A percentile compares a stretch with the other conserved stretches of the same genome.
phyloP scores from a whole-genome alignment of 2,113 vertebrate genomes.

The Sinocyclocheilus anophthalmus region DNA sequence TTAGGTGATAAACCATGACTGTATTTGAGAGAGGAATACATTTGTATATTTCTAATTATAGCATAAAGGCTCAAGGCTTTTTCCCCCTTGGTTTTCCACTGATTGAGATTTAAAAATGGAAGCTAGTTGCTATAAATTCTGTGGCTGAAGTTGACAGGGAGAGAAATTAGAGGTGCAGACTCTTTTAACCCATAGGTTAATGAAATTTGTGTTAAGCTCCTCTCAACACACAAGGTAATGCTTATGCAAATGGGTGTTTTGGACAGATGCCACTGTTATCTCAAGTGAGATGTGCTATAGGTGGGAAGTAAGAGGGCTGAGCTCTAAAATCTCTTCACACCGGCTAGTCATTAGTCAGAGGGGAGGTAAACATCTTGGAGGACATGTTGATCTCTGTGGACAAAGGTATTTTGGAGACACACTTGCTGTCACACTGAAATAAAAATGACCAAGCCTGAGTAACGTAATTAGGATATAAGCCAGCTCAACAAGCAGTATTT shows the following conservation, averaged over 20 bases:
- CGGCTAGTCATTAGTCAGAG: slow-evolving; percentile 12
- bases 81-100: background rate
- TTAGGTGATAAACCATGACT: slow-evolving; percentile 43
- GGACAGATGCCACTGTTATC: slow-evolving; percentile 48
- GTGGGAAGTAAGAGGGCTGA: slow-evolving; percentile 39
- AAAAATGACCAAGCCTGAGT: background rate
- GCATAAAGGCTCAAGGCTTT: slow-evolving; percentile 24
- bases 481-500: background rate
- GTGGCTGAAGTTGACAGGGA: slow-evolving; percentile 50
- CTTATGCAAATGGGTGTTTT: slow-evolving; percentile 53
- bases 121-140: slow-evolving; percentile 16
- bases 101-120: slow-evolving; percentile 49
- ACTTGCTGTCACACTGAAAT: background rate
- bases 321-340: background rate
- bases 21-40: slow-evolving; percentile 32
- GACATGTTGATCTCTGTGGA: slow-evolving; percentile 22
- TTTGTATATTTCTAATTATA: slow-evolving; percentile 46
- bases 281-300: slow-evolving; percentile 35
- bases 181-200: slow-evolving; percentile 58
- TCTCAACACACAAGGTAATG: slow-evolving; percentile 46
- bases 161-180: slow-evolving; percentile 42
- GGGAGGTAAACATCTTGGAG: slow-evolving; percentile 11
- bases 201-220: slow-evolving; percentile 49
- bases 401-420: background rate
- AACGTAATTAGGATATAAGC: background rate